phyloP scores from a whole-genome alignment of 2,888 invertebrate genomes.

The Lottia scabra region DNA sequence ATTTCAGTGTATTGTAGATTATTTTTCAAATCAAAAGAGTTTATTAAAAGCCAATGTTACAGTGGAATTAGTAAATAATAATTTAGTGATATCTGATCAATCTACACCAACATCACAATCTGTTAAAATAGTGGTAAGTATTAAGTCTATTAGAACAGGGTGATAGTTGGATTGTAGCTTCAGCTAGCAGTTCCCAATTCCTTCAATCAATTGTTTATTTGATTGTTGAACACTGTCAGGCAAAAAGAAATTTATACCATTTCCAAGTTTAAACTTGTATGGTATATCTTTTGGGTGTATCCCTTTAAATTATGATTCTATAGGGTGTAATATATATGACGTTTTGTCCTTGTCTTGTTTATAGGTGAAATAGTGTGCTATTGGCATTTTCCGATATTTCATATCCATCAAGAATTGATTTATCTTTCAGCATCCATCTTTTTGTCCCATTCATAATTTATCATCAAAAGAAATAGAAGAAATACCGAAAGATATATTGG shows the following conservation, averaged over 20 bases:
- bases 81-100: constrained; percentile 27
- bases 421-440: constrained; percentile 55
- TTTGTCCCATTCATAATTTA: constrained; percentile 61
- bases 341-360: no score
- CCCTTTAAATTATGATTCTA: no score
- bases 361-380: no score
- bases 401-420: background rate
- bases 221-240: background rate
- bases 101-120: constrained; percentile 7
- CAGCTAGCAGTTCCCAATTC: background rate
- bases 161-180: background rate
- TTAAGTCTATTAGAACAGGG: background rate
- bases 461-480: constrained; percentile 17
- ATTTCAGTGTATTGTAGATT: constrained; percentile 24
- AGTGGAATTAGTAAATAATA: constrained; percentile 32
- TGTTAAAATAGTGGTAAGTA: constrained; percentile 18
- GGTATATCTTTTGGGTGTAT: no score
- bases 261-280: no score
- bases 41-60: constrained; percentile 24
- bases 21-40: constrained; percentile 10
- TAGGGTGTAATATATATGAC: no score
- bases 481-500: constrained; percentile 42
- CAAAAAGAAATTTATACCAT: background rate
- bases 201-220: background rate
- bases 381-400: no score